Conservation (phyloP, 2,888 invertebrate species). For the Heliconius sara region DNA sequence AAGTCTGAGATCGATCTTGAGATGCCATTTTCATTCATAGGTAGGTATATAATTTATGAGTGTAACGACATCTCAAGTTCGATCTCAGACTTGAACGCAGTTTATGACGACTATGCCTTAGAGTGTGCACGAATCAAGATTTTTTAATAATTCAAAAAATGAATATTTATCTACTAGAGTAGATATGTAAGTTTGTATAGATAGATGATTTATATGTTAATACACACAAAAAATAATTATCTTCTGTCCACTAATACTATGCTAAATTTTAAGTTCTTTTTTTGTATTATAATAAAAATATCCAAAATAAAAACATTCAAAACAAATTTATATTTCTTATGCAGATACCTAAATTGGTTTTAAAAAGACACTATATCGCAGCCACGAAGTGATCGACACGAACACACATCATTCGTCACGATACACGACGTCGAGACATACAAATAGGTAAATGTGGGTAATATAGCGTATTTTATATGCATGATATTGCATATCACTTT, state of each 20-base stretch:
- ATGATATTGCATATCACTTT: neutral
- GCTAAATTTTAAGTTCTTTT: neutral
- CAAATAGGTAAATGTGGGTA: neutral
- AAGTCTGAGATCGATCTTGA: too few species aligned
- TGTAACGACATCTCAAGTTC: too few species aligned
- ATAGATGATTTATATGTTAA: neutral
- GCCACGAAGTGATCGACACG: conserved; percentile 48
- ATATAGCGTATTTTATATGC: neutral
- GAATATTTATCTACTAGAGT: neutral
- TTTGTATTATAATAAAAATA: neutral
- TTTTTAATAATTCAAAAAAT: neutral
- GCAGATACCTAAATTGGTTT: conserved; percentile 22
- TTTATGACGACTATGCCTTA: too few species aligned
- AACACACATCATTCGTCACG: conserved; percentile 45
- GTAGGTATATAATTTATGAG: too few species aligned
- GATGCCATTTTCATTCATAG: too few species aligned
- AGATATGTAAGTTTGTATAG: neutral
- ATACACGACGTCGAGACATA: conserved; percentile 41
- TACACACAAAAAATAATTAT: neutral
- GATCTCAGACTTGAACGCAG: too few species aligned
- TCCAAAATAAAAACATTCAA: neutral
- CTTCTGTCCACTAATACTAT: neutral
- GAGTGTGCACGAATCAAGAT: neutral
- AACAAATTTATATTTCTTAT: conserved; percentile 25
- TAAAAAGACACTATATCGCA: conserved; percentile 50